Evolutionary conservation across 2,797 vertebrate species (phyloP), one percentile per base, ranked within the genome.

Genomic region (Lycodopsis pacificus): DNA sequence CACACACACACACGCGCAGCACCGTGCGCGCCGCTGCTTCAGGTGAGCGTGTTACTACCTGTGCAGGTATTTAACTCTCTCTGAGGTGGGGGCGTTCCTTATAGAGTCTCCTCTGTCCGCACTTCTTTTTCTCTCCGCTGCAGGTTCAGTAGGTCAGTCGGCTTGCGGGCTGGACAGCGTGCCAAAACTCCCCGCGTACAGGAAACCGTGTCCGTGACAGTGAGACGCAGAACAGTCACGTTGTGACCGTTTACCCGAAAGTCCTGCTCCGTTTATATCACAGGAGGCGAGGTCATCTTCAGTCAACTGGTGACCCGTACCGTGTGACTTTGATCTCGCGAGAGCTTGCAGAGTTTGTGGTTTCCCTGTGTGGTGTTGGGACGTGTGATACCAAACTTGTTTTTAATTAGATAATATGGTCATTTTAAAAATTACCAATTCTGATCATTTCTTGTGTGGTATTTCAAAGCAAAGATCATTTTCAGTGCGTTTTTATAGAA

Each of bases 91-190:
- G 40, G 13, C 27, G 15, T 30, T 42, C 14, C 58, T 27, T 3
- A 2, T 13, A 1, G 3, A 32, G 4, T 25, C 2, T 14, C n/a
- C 38, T 34, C 32, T 44, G 0, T 0, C 0, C 46, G 7, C 46
- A 6, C 12, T 27, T 53, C 57, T 36, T 79, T 40, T 49, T 22
- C 19, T 40, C 25, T 44, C 51, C n/a, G 4, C 12, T 27, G 22
- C 2, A 5, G 22, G 22, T 73, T 57, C 1, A 79, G 67, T 78
- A 54, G 81, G 85, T 84, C 81, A 76, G 85, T 86, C 79, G 73
- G 42, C 32, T 58, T 49, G 12, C n/a, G 77, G 51, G 71, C 14
- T 19, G 15, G 15, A 9, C 17, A n/a, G 67, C 64, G 32, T 48
- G 2, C 30, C 2, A 20, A 34, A 76, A 64, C 67, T 38, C 51